These are phyloP conservation scores for Echinarachnius parma DNA, from an alignment of 53 echinoderm and acorn worm species.

Conservation along the genomic window DNA sequence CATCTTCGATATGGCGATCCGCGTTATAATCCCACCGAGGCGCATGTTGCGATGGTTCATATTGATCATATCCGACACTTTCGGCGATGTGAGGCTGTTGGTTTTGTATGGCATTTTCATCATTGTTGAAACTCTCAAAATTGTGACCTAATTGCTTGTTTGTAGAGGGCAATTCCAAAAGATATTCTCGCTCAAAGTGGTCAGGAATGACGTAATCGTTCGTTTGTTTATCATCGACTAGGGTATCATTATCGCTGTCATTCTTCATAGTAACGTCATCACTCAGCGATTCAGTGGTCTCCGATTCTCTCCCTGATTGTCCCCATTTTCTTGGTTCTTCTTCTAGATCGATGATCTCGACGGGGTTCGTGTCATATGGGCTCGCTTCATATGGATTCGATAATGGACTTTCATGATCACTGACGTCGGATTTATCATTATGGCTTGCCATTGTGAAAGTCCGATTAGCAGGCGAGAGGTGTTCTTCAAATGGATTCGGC, in stretches of 20 bases:
- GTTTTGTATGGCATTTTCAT: too few relatives aligned
- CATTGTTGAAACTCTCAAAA: too few relatives aligned
- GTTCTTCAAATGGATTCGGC: neutral
- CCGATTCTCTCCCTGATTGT: neutral
- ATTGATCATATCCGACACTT: too few relatives aligned
- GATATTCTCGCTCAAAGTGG: slow-evolving; percentile 31
- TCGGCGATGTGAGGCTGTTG: too few relatives aligned
- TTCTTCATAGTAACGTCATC: slow-evolving; percentile 17
- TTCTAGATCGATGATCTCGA: slow-evolving; percentile 22
- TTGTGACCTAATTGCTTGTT: too few relatives aligned
- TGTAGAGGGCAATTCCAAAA: slow-evolving; percentile 27
- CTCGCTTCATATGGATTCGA: neutral
- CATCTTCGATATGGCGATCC: neutral
- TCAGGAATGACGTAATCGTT: slow-evolving; percentile 9
- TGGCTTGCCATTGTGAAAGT: slow-evolving; percentile 4
- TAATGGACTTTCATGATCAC: neutral
- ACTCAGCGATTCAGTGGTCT: slow-evolving; percentile 6
- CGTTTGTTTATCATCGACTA: slow-evolving; percentile 1
- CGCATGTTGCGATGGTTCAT: too few relatives aligned
- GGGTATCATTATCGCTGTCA: slow-evolving; percentile 29
- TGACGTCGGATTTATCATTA: neutral
- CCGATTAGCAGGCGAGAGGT: neutral
- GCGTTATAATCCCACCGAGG: neutral
- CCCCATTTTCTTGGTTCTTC: slow-evolving; percentile 33
- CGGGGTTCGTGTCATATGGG: neutral